Base-by-base conservation (phyloP, 2,797 vertebrate species). In the Sternarchorhynchus goeldii region DNA sequence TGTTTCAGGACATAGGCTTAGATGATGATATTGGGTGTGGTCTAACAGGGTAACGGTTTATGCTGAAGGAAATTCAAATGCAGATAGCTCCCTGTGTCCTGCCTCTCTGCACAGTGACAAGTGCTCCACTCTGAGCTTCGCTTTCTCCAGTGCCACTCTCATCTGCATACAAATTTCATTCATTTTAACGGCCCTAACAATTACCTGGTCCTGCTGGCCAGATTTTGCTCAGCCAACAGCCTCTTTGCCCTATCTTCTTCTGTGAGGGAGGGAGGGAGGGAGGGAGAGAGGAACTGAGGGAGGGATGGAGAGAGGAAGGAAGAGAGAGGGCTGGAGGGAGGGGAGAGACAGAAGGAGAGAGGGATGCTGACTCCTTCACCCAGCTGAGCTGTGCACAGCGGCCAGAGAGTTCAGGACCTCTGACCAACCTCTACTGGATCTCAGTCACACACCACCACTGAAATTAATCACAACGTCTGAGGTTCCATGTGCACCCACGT, bases 121-220 rank as follows among this genome's bases (percentile, higher is more conserved):
- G 64, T 66, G 68, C 57, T 76, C 62, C 34, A 36, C 69, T 62
- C 73, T 32, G 65, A 70, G 67, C 72, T 75, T 75, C 45, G 57
- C 16, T 73, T 59, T 55, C 71, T 66, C 66, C 62, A 73, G 67
- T 20, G 67, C 71, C 32, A 53, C 21, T 68, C 69, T 75, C 75
- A 85, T 84, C 73, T 82, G 78, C 82, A 86, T 86, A 71, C 32
- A 81, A 80, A 86, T 79, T 73, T 79, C 69, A 84, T 86, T 79
- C 21, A 58, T 82, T 82, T 79, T 82, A 81, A 85, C 83, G 70
- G 77, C 57, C 58, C 74, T 75, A 53, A 62, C 64, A 86, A 86
- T 85, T 79, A 80, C 82, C 76, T 78, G 73, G 73, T 69, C 72
- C 73, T 70, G 73, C 69, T 77, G 65, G 55, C 75, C 64, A 82